Conservation (phyloP, 2,113 vertebrate species). For the Elachura formosa region DNA sequence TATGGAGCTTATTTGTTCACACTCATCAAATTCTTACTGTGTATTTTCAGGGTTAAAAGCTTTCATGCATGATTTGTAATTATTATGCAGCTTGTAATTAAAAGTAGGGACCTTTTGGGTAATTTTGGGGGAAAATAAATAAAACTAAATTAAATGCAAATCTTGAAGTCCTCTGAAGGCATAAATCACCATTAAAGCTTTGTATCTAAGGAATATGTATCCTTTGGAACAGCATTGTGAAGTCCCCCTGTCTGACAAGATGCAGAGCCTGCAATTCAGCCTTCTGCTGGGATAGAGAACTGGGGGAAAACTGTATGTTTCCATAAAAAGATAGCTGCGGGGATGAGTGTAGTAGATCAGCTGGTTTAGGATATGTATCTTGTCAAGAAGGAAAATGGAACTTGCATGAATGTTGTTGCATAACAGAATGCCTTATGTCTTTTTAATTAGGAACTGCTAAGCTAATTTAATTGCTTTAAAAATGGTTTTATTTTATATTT, state of each 20-base stretch:
- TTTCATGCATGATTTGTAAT: background rate
- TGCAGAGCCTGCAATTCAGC: background rate
- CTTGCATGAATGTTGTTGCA: background rate
- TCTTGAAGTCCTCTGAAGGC: background rate
- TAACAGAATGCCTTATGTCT: background rate
- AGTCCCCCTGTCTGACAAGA: background rate
- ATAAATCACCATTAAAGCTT: background rate
- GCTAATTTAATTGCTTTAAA: background rate
- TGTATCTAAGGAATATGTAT: background rate
- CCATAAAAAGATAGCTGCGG: background rate
- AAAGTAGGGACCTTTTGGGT: background rate
- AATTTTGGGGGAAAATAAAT: background rate
- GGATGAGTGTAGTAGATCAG: background rate
- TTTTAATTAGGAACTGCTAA: background rate
- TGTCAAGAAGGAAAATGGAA: background rate
- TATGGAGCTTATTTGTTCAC: background rate
- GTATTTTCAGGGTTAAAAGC: background rate
- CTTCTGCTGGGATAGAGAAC: background rate
- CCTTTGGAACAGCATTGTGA: background rate
- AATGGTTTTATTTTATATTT: background rate
- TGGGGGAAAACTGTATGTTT: background rate
- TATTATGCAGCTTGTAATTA: background rate
- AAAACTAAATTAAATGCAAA: background rate
- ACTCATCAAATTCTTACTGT: background rate
- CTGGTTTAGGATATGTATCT: background rate